Base-by-base conservation (phyloP, 2,113 vertebrate species). In the Thunnus maccoyii region DNA sequence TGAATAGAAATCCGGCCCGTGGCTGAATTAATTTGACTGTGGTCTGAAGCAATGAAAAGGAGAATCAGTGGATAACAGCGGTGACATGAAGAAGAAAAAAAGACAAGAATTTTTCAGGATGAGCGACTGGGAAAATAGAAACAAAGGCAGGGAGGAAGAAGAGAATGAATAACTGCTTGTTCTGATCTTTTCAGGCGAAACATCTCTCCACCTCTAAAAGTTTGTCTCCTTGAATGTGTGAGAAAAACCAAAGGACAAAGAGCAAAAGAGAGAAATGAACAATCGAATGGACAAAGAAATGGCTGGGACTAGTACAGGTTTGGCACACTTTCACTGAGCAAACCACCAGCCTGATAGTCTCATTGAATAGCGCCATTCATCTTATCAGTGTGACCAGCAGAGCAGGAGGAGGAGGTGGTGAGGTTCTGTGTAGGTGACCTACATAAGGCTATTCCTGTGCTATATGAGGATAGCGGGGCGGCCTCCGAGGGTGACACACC, bases 381-480 rank as follows among this genome's bases (percentile, higher is more conserved):
- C 73, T 90, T 88, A 92, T 92, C 80, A 73, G 76, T 1, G 14
- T 63, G 82, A n/a, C 58, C 81, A 76, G 61, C 9, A 51, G 51
- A 89, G 52, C 58, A 54, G 64, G 0, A 78, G 56, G 3, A 15
- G 67, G 46, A 14, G 74, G 69, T 5, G 47, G 30, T 13, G 52
- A 56, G 62, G 81, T 78, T 78, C 52, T 3, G 64, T 73, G 76
- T 56, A 86, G 86, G 80, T 91, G 91, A 91, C 83, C 91, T 78
- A 89, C 79, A 86, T 91, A 80, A 67, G 50, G 48, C 65, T 57
- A 52, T 69, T 66, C 32, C 60, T 41, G 62, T 71, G 17, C 64
- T 22, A 54, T 58, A 64, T 20, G 3, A 13, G 22, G 12, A 27
- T 18, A 77, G 55, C 27, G 72, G 55, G 55, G 60, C 0, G 18